These are phyloP conservation scores for Scomber japonicus DNA, from an alignment of 2,113 vertebrate species.

Conservation along the genomic window DNA sequence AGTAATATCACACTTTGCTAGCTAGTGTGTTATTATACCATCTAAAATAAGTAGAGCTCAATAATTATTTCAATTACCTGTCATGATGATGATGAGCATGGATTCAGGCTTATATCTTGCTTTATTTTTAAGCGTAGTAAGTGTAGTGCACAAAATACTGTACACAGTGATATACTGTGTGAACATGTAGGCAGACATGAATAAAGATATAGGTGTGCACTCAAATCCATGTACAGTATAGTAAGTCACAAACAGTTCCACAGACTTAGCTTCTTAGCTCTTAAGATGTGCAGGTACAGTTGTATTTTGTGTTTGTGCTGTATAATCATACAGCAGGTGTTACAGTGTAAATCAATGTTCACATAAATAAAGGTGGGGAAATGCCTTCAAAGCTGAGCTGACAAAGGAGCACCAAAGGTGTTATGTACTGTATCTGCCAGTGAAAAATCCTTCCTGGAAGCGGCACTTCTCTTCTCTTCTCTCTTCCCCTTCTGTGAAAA, in stretches of 20 bases:
- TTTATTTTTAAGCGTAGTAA: no score
- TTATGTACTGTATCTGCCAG: slow-evolving; percentile 43
- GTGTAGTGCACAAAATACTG: neutral
- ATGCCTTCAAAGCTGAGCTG: slow-evolving; percentile 61
- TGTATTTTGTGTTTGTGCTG: slow-evolving; percentile 21
- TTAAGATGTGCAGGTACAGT: slow-evolving; percentile 3
- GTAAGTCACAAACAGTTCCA: neutral
- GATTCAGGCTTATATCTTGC: slow-evolving; percentile 1
- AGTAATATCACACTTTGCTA: slow-evolving; percentile 10
- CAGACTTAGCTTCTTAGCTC: slow-evolving; percentile 14
- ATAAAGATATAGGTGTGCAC: neutral
- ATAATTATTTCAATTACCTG: slow-evolving; percentile 39
- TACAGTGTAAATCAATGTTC: slow-evolving; percentile 55
- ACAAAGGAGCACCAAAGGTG: slow-evolving; percentile 55
- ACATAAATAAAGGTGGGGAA: slow-evolving; percentile 62
- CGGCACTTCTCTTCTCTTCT: slow-evolving; percentile 35
- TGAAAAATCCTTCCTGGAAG: slow-evolving; percentile 57
- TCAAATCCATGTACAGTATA: neutral
- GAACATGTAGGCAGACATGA: neutral
- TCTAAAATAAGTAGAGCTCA: neutral
- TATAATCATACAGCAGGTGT: slow-evolving; percentile 42
- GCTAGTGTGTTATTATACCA: neutral
- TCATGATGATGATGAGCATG: slow-evolving; percentile 28
- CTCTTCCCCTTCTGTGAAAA: slow-evolving; percentile 54
- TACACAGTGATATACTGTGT: neutral